Percentiles rank a stretch among this genome's conserved stretches.
Evolutionary conservation across 1,140 invertebrate species (phyloP).

Genomic region (Drosophila sturtevanti): DNA sequence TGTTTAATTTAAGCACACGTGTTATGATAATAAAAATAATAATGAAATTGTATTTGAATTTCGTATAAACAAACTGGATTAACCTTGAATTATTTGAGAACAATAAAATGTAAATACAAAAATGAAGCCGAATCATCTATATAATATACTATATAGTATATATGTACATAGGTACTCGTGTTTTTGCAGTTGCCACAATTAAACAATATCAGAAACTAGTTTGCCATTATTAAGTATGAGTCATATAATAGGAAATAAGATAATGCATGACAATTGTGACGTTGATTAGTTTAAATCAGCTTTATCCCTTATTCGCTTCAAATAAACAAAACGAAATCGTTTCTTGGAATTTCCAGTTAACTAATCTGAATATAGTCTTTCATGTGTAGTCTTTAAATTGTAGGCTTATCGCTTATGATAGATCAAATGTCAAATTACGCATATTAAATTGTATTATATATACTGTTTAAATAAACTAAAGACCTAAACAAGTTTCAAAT

Average conservation of each 20-base stretch:
- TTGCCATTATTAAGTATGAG: neutral
- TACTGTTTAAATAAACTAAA: neutral
- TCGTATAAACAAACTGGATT: too few relatives aligned
- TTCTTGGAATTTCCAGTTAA: neutral
- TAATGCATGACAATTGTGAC: neutral
- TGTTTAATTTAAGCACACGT: too few relatives aligned
- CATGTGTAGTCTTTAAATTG: slow-evolving; percentile 16
- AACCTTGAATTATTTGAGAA: too few relatives aligned
- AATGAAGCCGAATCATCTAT: too few relatives aligned
- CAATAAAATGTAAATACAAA: too few relatives aligned
- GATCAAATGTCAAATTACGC: slow-evolving; percentile 21
- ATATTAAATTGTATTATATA: neutral
- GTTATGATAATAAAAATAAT: too few relatives aligned
- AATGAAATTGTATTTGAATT: too few relatives aligned
- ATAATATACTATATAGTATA: too few relatives aligned
- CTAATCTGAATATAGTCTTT: neutral
- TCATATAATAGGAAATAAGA: neutral
- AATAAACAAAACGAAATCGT: neutral
- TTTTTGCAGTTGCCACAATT: neutral
- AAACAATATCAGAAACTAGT: neutral
- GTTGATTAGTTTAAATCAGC: neutral
- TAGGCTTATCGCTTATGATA: slow-evolving; percentile 21
- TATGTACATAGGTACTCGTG: neutral
- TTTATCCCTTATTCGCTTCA: neutral
- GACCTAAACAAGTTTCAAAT: slow-evolving; percentile 4